These are phyloP conservation scores for Magallana gigas DNA, from an alignment of 1,140 invertebrate genomes.

Conservation along the genomic window DNA sequence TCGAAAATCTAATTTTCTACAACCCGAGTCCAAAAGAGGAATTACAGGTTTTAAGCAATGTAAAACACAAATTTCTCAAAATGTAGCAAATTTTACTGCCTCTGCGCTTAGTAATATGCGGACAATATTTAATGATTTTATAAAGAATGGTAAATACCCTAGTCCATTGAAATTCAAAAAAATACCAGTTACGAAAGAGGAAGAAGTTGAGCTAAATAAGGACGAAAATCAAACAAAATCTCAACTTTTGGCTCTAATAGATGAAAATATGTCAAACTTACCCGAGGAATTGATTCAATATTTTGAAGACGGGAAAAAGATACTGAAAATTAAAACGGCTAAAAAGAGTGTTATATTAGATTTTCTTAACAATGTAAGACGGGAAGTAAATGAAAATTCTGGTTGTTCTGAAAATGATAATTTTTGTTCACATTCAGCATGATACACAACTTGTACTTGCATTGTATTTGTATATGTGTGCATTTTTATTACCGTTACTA, in stretches of 20 bases:
- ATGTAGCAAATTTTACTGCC: not conserved
- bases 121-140: not conserved
- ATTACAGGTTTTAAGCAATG: not conserved
- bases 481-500: not conserved
- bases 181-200: not conserved
- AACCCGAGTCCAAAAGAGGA: constrained; percentile 8
- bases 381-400: constrained; percentile 18
- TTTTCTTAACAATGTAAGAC: constrained; percentile 8
- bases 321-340: not conserved
- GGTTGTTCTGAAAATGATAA: not conserved
- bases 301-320: not conserved
- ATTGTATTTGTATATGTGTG: not conserved
- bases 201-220: constrained; percentile 10
- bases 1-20: constrained; percentile 1
- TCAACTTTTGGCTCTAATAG: constrained; percentile 15
- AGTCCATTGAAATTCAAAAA: not conserved
- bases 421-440: not conserved
- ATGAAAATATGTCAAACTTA: constrained; percentile 18
- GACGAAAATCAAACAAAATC: constrained; percentile 25
- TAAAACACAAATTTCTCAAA: not conserved
- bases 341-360: constrained; percentile 3
- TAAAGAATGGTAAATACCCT: not conserved
- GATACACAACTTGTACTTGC: not conserved
- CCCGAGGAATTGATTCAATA: not conserved
- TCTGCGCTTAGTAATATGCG: not conserved